Percentiles rank a stretch among this genome's conserved stretches.
Conservation (phyloP, 37 sponge, comb jelly and placozoan genomes). For the Cliona cf. orientalis region DNA sequence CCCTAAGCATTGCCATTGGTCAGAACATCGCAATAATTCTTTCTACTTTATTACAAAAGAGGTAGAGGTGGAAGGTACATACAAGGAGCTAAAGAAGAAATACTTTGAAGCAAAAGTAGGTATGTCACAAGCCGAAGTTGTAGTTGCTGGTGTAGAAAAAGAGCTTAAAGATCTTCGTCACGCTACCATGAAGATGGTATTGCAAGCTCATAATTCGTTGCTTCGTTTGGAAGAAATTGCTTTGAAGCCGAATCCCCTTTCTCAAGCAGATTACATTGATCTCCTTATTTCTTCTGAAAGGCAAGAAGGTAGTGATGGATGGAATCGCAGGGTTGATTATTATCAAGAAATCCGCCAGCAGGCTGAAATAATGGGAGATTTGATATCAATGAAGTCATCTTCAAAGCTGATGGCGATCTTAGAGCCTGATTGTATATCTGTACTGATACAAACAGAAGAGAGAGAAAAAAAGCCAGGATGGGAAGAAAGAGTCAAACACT, state of each 20-base stretch:
- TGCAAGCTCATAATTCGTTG: slow-evolving; percentile 29
- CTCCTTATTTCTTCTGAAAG: slow-evolving; percentile 68
- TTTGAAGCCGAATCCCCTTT: slow-evolving; percentile 70
- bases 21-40: slow-evolving; percentile 45
- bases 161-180: slow-evolving; percentile 12
- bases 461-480: too few relatives aligned
- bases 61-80: slow-evolving; percentile 39
- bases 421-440: too few relatives aligned
- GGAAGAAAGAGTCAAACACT: too few relatives aligned
- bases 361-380: slow-evolving; percentile 15
- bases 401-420: too few relatives aligned
- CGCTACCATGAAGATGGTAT: slow-evolving; percentile 9
- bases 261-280: slow-evolving; percentile 69
- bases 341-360: slow-evolving; percentile 26
- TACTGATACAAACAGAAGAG: too few relatives aligned
- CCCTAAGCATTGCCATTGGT: slow-evolving; percentile 55
- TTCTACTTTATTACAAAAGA: slow-evolving; percentile 43
- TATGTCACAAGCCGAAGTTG: slow-evolving; percentile 18
- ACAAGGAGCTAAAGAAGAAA: slow-evolving; percentile 32
- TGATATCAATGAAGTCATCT: too few relatives aligned
- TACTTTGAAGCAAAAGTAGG: slow-evolving; percentile 20
- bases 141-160: slow-evolving; percentile 33
- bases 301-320: slow-evolving; percentile 45
- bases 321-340: slow-evolving; percentile 16
- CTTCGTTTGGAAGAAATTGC: slow-evolving; percentile 67